These are phyloP conservation scores for Gallinago paraguaiae DNA, from an alignment of 2,113 vertebrate species.

Conservation along the genomic window DNA sequence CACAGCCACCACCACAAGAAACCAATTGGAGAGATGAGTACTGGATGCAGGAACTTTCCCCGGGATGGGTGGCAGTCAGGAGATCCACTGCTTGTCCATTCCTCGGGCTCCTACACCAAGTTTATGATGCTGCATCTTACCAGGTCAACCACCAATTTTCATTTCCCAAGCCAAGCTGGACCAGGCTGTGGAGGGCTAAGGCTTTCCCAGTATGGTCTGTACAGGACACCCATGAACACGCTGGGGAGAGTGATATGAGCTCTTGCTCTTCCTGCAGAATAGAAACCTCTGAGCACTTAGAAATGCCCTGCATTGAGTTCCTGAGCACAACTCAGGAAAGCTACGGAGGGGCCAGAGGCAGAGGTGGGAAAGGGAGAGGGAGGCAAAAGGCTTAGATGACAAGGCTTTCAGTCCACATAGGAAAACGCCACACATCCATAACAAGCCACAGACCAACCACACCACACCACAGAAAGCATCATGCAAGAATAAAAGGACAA, in stretches of 20 bases:
- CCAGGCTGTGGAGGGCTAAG: background rate
- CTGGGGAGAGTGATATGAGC: rapidly evolving
- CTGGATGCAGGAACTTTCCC: background rate
- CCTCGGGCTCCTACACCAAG: background rate
- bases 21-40: background rate
- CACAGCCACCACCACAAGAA: background rate
- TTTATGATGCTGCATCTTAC: background rate
- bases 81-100: background rate
- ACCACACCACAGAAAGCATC: background rate
- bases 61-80: background rate
- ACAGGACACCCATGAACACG: too few species aligned
- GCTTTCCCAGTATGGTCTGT: background rate
- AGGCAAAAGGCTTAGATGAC: background rate
- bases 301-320: background rate
- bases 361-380: background rate
- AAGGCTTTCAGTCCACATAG: background rate
- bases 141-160: background rate
- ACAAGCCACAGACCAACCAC: background rate
- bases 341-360: background rate
- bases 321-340: background rate
- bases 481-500: background rate
- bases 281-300: background rate
- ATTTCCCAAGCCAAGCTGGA: background rate
- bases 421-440: background rate
- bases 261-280: background rate